Evolutionary conservation across 2,113 vertebrate species (phyloP).

Genomic region (Callospermophilus lateralis): DNA sequence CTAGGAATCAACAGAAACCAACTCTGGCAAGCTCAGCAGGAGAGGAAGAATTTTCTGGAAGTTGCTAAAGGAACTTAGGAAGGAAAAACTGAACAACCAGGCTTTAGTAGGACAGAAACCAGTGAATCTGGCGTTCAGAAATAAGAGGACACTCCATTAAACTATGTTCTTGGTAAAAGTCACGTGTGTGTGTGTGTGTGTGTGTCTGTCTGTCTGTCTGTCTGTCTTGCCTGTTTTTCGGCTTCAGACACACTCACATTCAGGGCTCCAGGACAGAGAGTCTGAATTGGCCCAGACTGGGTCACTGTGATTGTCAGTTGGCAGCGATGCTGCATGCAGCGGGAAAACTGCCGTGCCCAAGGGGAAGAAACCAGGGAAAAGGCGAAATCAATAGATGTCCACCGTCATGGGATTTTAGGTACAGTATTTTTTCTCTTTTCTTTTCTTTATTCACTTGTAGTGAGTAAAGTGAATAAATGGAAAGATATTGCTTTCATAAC

Average conservation of each 20-base stretch:
- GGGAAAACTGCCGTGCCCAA: neutral
- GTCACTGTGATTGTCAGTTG: neutral
- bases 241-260: neutral
- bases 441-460: neutral
- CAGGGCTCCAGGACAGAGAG: neutral
- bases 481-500: neutral
- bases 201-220: neutral
- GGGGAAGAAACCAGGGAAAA: neutral
- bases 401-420: neutral
- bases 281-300: neutral
- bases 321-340: too few relatives aligned
- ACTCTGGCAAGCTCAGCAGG: neutral
- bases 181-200: neutral
- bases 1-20: neutral
- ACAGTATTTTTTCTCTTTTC: neutral
- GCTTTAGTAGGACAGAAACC: neutral
- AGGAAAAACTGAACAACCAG: neutral
- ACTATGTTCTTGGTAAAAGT: neutral
- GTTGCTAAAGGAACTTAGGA: neutral
- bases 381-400: neutral
- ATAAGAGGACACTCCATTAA: neutral
- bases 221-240: neutral
- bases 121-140: neutral
- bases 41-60: constrained; percentile 29
- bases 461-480: too few relatives aligned